Base-by-base conservation (phyloP, 2,113 vertebrate species). In the Notarius lentiginosus region DNA sequence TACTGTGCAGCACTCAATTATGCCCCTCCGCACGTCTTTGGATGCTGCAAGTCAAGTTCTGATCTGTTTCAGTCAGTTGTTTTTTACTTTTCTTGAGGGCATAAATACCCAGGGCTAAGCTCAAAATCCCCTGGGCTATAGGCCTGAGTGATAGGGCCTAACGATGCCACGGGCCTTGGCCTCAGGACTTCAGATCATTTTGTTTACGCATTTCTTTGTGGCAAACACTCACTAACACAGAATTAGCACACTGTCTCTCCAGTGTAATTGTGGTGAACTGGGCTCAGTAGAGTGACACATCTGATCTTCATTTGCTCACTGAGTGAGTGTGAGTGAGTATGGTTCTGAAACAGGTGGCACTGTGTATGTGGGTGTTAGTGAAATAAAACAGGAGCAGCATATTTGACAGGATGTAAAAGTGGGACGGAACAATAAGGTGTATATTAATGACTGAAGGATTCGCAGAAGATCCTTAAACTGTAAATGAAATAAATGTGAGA, bases 281-380 rank as follows among this genome's bases (percentile, higher is more conserved):
- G 83, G 76, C 68, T 85, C 81, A 87, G 77, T 81, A 82, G 79
- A 27, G 65, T 30, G 88, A 84, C 90, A 87, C 65, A 77, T 83
- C 84, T 87, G 91, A 90, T 89, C 85, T 72, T 87, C 79, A 86
- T 86, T 84, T 86, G 89, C 82, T 76, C 87, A 88, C 55, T 75
- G 82, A 88, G 87, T 88, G 81, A 77, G 51, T 56, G 30, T 75
- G 82, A 88, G 87, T 87, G 81, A 77, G 51, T 56, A 47, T 86
- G 86, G 86, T 70, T 55, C 51, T n/a, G 55, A 75, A 86, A 88
- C 91, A 93, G 90, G 91, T 92, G 91, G 90, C 87, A 82, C 24
- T 56, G 55, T 47, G n/a, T 51, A 41, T 41, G 41, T 41, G 41
- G 41, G 41, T 41, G 41, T 84, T 79, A 20, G 41, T 65, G 61